A percentile compares a stretch with the other conserved stretches of the same genome.
phyloP scores from a whole-genome alignment of 2,888 invertebrate species.

The Rhingia rostrata region DNA sequence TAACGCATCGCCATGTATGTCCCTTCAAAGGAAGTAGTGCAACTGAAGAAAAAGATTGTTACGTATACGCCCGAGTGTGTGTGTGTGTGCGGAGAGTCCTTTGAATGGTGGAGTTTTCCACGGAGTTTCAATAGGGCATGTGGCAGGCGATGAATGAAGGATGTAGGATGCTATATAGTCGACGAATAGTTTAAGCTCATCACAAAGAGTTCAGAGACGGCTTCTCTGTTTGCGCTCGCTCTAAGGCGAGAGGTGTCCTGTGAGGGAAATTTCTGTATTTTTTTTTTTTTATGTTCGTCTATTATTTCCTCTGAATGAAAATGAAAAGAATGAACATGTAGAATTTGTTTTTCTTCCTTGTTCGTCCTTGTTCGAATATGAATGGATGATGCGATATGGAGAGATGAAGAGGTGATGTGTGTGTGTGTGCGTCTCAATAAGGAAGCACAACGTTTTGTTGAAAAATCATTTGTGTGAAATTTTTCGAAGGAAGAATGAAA shows the following conservation, averaged over 20 bases:
- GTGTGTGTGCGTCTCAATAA: background rate
- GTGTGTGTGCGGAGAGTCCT: background rate
- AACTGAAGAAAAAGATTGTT: background rate
- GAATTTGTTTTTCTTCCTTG: background rate
- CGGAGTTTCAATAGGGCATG: background rate
- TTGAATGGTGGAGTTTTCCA: background rate
- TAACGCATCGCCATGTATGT: constrained; percentile 26
- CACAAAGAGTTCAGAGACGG: constrained; percentile 2
- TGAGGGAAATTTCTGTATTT: background rate
- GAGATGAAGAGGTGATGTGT: background rate
- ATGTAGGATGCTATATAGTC: background rate
- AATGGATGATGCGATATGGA: constrained; percentile 17
- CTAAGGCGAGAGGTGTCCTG: background rate
- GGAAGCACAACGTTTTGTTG: background rate
- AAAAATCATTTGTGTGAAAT: constrained; percentile 29
- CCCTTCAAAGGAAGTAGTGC: no score
- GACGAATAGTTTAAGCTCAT: constrained; percentile 26
- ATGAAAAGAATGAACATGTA: constrained; percentile 13
- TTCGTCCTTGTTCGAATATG: constrained; percentile 16
- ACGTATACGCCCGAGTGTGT: constrained; percentile 46
- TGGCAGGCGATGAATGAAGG: constrained; percentile 16
- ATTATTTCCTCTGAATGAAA: constrained; percentile 43
- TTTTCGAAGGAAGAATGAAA: constrained; percentile 19
- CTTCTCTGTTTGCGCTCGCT: background rate
- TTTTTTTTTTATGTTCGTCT: background rate